Conservation (phyloP, 2,797 vertebrate species). For the Rhinichthys osculus region DNA sequence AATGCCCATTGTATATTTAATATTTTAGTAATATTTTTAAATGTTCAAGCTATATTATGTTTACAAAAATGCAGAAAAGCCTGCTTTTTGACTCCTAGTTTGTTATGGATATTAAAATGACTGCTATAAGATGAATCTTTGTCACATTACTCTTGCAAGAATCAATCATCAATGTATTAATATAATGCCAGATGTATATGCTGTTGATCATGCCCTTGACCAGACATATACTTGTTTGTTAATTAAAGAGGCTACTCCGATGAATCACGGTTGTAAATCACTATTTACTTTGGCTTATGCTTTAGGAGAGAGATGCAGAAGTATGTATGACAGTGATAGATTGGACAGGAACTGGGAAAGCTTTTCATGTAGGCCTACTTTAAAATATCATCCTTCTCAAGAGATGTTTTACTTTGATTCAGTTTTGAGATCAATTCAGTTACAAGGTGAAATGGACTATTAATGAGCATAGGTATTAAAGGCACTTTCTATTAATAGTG, state of each 20-base stretch:
- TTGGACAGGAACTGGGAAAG: constrained; percentile 23
- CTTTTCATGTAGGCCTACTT: background rate
- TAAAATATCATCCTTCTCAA: background rate
- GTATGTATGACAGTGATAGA: constrained; percentile 30
- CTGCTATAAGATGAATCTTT: constrained; percentile 25
- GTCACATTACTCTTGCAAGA: constrained; percentile 47
- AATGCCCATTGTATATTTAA: background rate
- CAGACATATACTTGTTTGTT: constrained; percentile 48
- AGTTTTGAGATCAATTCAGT: background rate
- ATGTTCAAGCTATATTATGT: background rate
- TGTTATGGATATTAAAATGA: background rate
- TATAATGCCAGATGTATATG: constrained; percentile 13
- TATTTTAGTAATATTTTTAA: constrained; percentile 2
- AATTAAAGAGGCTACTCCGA: constrained; percentile 53
- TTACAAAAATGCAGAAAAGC: background rate
- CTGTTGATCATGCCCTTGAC: constrained; percentile 47
- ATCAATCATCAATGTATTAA: constrained; percentile 43
- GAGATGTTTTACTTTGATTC: constrained; percentile 6
- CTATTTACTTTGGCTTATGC: constrained; percentile 46
- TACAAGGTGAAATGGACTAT: background rate
- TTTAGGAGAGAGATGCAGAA: background rate
- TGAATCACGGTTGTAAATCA: constrained; percentile 57
- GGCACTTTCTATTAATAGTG: background rate
- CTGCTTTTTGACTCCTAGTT: background rate
- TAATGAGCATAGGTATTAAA: background rate